Evolutionary conservation across 2,888 invertebrate genomes (phyloP).

Genomic region (Eilema griseolum): DNA sequence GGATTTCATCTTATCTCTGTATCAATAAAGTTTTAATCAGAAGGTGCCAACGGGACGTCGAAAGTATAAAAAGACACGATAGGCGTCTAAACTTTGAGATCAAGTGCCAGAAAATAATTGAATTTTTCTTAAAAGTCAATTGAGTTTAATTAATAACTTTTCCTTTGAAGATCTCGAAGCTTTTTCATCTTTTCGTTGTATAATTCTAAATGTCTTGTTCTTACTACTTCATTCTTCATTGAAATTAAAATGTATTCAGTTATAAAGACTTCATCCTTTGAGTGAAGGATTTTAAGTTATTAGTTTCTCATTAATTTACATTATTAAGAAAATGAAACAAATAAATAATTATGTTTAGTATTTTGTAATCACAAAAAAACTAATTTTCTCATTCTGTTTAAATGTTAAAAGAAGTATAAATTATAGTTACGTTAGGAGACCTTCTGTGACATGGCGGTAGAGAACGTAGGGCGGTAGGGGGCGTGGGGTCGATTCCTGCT

Average conservation of each 20-base stretch:
- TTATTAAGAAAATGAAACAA: neutral
- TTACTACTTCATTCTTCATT: conserved; percentile 2
- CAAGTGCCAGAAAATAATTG: conserved; percentile 27
- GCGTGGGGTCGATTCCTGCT: no score
- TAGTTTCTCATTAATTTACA: neutral
- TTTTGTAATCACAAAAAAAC: neutral
- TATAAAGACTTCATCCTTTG: neutral
- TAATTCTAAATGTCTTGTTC: conserved; percentile 11
- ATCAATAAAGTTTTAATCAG: conserved; percentile 40
- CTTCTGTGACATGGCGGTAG: no score
- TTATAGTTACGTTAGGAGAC: no score
- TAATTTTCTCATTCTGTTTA: no score
- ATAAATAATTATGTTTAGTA: neutral
- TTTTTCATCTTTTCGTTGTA: conserved; percentile 18
- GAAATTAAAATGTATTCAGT: neutral
- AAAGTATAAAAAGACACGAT: conserved; percentile 21
- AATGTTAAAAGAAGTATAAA: no score
- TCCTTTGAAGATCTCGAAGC: conserved; percentile 23
- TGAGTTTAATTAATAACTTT: conserved; percentile 37
- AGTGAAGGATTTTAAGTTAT: neutral
- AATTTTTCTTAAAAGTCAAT: conserved; percentile 38
- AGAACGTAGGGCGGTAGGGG: no score
- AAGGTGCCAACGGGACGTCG: conserved; percentile 10
- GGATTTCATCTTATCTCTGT: conserved; percentile 14
- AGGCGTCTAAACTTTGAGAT: conserved; percentile 24